Percentiles rank a stretch among this genome's conserved stretches.
Conservation (phyloP, 2,113 vertebrate species). For the Periophthalmus modestus region DNA sequence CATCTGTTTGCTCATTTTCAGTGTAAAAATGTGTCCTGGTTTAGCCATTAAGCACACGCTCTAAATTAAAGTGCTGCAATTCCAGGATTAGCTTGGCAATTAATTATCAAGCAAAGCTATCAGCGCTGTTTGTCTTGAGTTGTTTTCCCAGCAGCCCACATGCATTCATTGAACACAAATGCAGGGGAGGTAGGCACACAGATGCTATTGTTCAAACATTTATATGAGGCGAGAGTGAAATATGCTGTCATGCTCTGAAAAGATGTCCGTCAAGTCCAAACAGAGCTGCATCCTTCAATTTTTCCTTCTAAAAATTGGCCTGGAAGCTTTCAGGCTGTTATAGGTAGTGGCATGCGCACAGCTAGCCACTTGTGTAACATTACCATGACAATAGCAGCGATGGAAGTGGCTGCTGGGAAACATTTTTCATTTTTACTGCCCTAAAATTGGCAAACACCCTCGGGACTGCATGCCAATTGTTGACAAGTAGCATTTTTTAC, state of each 20-base stretch:
- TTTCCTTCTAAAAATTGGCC: constrained; percentile 14
- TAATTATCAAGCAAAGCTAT: constrained; percentile 37
- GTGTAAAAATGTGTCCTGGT: constrained; percentile 14
- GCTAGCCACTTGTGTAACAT: constrained; percentile 24
- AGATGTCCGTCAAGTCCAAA: constrained; percentile 33
- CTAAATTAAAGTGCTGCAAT: constrained; percentile 24
- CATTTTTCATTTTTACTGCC: constrained; percentile 47
- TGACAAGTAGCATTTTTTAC: background rate
- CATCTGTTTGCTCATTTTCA: background rate
- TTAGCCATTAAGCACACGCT: constrained; percentile 6
- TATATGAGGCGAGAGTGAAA: constrained; percentile 14
- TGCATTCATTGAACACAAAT: constrained; percentile 7
- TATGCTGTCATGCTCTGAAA: constrained; percentile 20
- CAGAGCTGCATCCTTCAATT: constrained; percentile 28
- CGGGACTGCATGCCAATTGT: constrained; percentile 18
- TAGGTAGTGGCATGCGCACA: constrained; percentile 28
- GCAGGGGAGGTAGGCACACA: background rate
- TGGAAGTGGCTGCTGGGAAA: constrained; percentile 29
- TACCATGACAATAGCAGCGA: constrained; percentile 50
- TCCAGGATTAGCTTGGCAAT: constrained; percentile 40
- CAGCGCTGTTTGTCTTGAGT: constrained; percentile 37
- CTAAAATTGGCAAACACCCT: constrained; percentile 43
- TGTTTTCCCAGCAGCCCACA: constrained; percentile 31
- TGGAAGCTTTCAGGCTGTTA: constrained; percentile 35
- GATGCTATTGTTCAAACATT: constrained; percentile 5